Evolutionary conservation across 2,113 vertebrate genomes (phyloP).

Genomic region (Diphyllodes magnificus): DNA sequence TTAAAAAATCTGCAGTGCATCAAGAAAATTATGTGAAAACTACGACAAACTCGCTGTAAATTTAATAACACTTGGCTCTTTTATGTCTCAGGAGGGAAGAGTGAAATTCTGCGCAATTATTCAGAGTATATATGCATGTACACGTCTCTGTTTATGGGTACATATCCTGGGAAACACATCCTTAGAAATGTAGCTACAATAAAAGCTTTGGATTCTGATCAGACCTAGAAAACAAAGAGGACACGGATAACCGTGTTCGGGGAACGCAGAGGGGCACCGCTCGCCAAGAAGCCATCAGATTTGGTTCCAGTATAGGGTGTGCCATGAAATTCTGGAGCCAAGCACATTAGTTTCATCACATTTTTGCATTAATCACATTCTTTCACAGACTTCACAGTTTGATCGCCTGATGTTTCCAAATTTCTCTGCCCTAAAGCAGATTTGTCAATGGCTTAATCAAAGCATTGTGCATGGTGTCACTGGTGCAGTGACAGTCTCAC

Average conservation of each 20-base stretch:
- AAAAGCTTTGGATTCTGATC: not conserved
- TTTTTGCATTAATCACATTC: constrained; percentile 66
- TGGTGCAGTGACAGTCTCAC: not conserved
- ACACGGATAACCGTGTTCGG: not conserved
- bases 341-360: constrained; percentile 49
- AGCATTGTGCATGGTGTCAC: not conserved
- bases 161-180: not conserved
- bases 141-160: not conserved
- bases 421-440: constrained; percentile 58
- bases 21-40: constrained; percentile 50
- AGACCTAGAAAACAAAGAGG: not conserved
- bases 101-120: not conserved
- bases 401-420: constrained; percentile 67
- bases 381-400: constrained; percentile 68
- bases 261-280: not conserved
- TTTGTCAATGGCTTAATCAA: constrained; percentile 56
- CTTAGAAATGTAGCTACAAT: not conserved
- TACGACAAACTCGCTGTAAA: constrained; percentile 1
- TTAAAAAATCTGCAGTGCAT: constrained; percentile 55
- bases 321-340: constrained; percentile 49
- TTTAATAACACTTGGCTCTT: constrained; percentile 48
- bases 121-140: not conserved
- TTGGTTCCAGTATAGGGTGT: constrained; percentile 23
- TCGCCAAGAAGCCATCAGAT: constrained; percentile 54
- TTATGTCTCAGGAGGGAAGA: constrained; percentile 5